Evolutionary conservation across 2,888 invertebrate genomes (phyloP).

Genomic region (Philereme transversata): DNA sequence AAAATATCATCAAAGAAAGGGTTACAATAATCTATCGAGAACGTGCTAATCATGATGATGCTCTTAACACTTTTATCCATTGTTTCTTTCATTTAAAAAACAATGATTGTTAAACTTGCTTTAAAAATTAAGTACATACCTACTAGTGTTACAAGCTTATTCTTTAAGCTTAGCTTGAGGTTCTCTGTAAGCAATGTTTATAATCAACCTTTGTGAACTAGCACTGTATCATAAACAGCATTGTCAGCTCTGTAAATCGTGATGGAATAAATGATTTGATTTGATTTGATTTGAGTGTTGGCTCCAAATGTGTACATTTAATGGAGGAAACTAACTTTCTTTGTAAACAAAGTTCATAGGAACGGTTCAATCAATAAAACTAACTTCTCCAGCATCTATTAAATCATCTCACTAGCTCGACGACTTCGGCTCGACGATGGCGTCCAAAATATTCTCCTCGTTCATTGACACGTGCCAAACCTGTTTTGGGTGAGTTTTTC

Average conservation of each 20-base stretch:
- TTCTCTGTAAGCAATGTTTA: too few species aligned
- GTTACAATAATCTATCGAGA: constrained; percentile 28
- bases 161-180: too few species aligned
- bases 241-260: too few species aligned
- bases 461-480: constrained; percentile 84
- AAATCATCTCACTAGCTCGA: constrained; percentile 68
- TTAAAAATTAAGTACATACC: not conserved
- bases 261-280: too few species aligned
- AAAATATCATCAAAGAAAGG: constrained; percentile 22
- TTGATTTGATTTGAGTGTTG: too few species aligned
- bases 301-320: too few species aligned
- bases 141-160: too few species aligned
- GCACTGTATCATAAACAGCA: too few species aligned
- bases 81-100: constrained; percentile 24
- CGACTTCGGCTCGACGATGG: constrained; percentile 61
- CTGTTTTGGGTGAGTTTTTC: constrained; percentile 79
- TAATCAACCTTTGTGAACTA: too few species aligned
- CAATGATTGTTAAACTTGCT: not conserved
- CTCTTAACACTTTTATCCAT: constrained; percentile 32
- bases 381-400: constrained; percentile 68
- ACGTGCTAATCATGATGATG: constrained; percentile 36
- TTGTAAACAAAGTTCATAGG: constrained; percentile 41
- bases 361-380: constrained; percentile 64
- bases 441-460: constrained; percentile 79
- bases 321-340: constrained; percentile 15